Percentiles rank a stretch among this genome's conserved stretches.
Conservation (phyloP, 1,140 invertebrate genomes). For the Temnothorax longispinosus region DNA sequence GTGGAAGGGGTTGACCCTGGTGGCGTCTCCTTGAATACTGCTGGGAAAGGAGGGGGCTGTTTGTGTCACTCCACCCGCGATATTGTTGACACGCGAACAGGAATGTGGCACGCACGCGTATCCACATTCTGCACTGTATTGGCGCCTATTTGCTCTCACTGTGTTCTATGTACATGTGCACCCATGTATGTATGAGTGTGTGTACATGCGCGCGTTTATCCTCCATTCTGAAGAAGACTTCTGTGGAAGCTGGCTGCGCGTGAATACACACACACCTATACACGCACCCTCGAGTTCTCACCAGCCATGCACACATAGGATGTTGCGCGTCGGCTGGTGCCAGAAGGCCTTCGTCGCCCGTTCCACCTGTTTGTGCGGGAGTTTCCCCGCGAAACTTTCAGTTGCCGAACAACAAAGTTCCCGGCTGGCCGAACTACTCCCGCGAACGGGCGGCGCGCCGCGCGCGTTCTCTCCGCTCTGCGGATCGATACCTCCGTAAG, state of each 20-base stretch:
- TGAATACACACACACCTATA: background rate
- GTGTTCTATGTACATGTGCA: background rate
- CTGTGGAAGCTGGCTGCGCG: constrained; percentile 39
- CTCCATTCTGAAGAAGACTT: constrained; percentile 25
- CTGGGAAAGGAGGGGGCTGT: constrained; percentile 47
- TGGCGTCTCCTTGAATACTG: constrained; percentile 69
- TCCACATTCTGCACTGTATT: background rate
- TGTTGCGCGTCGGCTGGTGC: constrained; percentile 68
- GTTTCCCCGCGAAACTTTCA: constrained; percentile 75
- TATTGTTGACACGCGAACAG: constrained; percentile 74
- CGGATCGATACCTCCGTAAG: constrained; percentile 73
- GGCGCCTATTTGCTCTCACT: background rate
- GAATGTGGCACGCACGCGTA: constrained; percentile 11
- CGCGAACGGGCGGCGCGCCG: constrained; percentile 67
- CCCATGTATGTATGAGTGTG: too few species aligned
- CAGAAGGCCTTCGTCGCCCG: constrained; percentile 74
- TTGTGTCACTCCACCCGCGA: constrained; percentile 62
- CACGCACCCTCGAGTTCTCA: too few species aligned
- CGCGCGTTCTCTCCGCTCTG: constrained; percentile 8
- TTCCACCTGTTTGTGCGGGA: constrained; percentile 79
- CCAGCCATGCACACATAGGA: background rate
- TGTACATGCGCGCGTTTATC: background rate
- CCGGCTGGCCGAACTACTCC: constrained; percentile 73
- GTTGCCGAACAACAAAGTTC: constrained; percentile 75
- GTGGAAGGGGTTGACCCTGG: constrained; percentile 73